Base-by-base conservation (phyloP, 2,888 invertebrate species). In the Drosophila recens region DNA sequence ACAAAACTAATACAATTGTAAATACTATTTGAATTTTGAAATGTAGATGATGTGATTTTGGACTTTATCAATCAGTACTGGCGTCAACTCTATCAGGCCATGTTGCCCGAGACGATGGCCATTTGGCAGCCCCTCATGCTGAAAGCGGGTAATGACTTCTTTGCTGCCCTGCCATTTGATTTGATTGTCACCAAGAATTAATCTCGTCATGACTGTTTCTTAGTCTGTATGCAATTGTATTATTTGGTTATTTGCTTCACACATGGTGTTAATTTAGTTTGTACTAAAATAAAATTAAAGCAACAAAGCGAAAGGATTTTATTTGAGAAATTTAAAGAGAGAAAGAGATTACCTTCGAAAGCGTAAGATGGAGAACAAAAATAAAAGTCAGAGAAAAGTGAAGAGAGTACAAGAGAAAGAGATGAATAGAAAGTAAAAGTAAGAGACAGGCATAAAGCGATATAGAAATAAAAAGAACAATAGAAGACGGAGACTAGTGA, bases 31-130 rank as follows among this genome's bases (percentile, higher is more conserved):
- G 13, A 40, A 27, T 6, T 2, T 10, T 23, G 3, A 23, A 13
- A 17, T 73, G 8, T n/a, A 92, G 92, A 92, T 72, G 82, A 90
- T 36, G 83, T 92, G 34, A 70, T 91, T 8, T 56, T 92, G 76
- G 90, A 92, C 46, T 94, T 94, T 73, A 91, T 93, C n/a, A 95
- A 95, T 80, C 93, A 94, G 75, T 94, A 94, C 80, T 95, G 94
- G 95, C 93, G 93, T 20, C 83, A 93, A 15, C 87, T 94, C 11
- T 94, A 94, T 79, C 92, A 92, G 59, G 91, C 93, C 33, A 91
- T 94, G 90, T 75, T 94, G 58, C 94, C 94, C 0, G 91, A 92
- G 62, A 91, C 91, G 0, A 82, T 91, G 57, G 78, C 77, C 49
- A 82, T 90, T 33, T 92, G 92, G 91, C 90, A 92, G 70, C 93